Evolutionary conservation across 1,140 invertebrate genomes (phyloP).

Genomic region (Holcopasites calliopsidis): DNA sequence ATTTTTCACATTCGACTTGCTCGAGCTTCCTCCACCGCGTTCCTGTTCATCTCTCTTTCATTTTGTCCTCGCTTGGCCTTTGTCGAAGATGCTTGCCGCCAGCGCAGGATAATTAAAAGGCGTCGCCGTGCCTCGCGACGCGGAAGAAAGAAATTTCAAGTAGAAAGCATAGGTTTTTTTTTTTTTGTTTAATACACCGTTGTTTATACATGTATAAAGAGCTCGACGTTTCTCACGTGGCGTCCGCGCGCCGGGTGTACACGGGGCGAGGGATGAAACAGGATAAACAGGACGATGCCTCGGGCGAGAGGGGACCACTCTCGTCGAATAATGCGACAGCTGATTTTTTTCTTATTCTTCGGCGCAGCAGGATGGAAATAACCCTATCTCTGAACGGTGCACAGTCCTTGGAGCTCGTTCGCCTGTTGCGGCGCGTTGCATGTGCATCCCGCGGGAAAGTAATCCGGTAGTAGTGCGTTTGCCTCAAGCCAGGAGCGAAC

Average conservation of each 20-base stretch:
- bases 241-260: neutral
- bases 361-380: too few species aligned
- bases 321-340: slow-evolving; percentile 22
- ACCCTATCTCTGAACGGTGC: neutral
- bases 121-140: too few species aligned
- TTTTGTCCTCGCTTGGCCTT: neutral
- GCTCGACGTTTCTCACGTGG: neutral
- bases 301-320: slow-evolving; percentile 2
- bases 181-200: neutral
- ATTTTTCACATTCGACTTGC: neutral
- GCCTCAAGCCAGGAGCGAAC: too few species aligned
- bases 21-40: too few species aligned
- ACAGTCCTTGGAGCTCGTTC: neutral
- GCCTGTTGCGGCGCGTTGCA: neutral
- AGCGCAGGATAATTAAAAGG: neutral
- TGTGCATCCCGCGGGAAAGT: too few species aligned
- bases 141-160: too few species aligned
- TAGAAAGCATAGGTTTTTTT: too few species aligned
- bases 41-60: too few species aligned
- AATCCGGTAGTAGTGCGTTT: neutral
- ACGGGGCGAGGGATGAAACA: neutral
- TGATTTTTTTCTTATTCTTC: slow-evolving; percentile 32
- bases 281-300: slow-evolving; percentile 29
- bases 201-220: too few species aligned
- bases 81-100: neutral